These are phyloP conservation scores for Heliangelus exortis DNA, from an alignment of 2,797 vertebrate species.

Conservation along the genomic window DNA sequence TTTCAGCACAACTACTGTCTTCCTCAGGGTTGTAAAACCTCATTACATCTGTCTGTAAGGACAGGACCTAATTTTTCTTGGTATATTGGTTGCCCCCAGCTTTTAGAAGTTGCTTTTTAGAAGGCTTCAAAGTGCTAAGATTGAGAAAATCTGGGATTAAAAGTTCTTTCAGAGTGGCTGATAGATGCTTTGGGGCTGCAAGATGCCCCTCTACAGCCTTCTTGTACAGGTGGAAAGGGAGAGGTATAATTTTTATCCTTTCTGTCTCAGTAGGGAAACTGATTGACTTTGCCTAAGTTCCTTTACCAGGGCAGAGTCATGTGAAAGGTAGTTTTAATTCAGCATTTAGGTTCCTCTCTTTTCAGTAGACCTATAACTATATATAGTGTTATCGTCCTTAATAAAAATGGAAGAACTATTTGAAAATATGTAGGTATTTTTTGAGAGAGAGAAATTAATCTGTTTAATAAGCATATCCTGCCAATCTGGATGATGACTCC, in stretches of 20 bases:
- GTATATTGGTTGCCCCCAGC: background rate
- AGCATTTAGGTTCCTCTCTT: background rate
- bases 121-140: background rate
- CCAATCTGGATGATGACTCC: conserved; percentile 15
- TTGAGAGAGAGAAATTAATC: background rate
- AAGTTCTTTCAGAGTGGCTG: background rate
- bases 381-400: background rate
- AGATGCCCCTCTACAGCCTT: background rate
- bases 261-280: background rate
- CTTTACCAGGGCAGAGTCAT: background rate
- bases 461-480: conserved; percentile 19
- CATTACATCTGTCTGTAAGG: conserved; percentile 25
- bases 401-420: background rate
- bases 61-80: conserved; percentile 29
- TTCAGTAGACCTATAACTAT: background rate
- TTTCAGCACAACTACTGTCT: background rate
- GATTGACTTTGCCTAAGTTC: background rate
- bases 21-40: conserved; percentile 13
- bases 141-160: background rate
- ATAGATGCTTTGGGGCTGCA: background rate
- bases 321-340: background rate
- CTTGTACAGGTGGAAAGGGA: background rate
- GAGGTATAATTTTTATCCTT: background rate
- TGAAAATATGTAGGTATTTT: background rate
- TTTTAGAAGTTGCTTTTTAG: background rate